Base-by-base conservation (phyloP, 1,140 invertebrate genomes). In the Propsilocerus akamusi region DNA sequence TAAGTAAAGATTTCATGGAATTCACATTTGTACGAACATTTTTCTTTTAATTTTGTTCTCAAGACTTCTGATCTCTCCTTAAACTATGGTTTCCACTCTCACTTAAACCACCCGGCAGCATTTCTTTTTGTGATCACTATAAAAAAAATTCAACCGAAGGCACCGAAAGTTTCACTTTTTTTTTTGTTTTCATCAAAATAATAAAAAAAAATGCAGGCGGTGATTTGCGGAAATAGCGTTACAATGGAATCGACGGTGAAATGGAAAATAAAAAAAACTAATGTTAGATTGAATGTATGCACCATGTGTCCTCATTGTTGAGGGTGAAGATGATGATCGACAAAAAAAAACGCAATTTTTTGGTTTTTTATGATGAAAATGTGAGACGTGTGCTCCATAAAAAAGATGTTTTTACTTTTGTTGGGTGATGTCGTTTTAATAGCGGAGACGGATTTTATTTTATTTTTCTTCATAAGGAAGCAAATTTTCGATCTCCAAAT, bases 121-220 rank as follows among this genome's bases (percentile, higher is more conserved):
- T n/a, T n/a, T n/a, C n/a, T n/a, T n/a, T 30, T 8, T 30, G 28
- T 30, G 28, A 3, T 30, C 28, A 30, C n/a, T 30, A 30, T 11
- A 11, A 30, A 11, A 8, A 8, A 41, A 41, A 17, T 7, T 20
- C 5, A 37, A 17, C 17, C 22, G 10, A 17, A 41, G 34, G 14
- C 34, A 41, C 34, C 34, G 14, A 41, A 41, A 30, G 22, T 41
- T 41, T 41, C 34, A 41, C 34, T 41, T 41, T 41, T 41, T 41
- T 14, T 17, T 20, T 41, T 20, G 12, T 41, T 20, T 8, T 41
- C 22, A 30, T 30, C 10, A 30, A 30, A 8, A 30, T 3, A 30
- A 37, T 5, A 37, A n/a, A 5, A 37, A 37, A 5, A 37, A 41
- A 41, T 17, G 17, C 34, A 41, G 34, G 34, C n/a, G 34, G 14